A percentile compares a stretch with the other conserved stretches of the same genome.
Evolutionary conservation across 2,797 vertebrate species (phyloP).

Genomic region (Rhinogobio ventralis): DNA sequence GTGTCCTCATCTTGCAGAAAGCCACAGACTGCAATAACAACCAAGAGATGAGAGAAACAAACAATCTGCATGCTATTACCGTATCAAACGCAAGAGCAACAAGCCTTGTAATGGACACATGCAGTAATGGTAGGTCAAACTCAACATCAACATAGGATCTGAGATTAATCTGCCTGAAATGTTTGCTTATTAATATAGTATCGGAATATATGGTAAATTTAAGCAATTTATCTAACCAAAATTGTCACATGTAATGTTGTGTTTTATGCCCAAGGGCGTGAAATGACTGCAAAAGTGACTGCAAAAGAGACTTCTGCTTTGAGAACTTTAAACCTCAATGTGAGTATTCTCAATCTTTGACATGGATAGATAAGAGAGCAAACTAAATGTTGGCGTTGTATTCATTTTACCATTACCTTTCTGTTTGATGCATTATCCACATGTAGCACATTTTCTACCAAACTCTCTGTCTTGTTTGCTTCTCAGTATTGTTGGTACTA

Average conservation of each 20-base stretch:
- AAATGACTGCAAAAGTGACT: not conserved
- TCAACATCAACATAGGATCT: not conserved
- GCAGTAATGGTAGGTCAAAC: constrained; percentile 32
- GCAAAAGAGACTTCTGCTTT: constrained; percentile 10
- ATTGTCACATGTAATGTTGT: not conserved
- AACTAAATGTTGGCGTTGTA: not conserved
- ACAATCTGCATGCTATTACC: not conserved
- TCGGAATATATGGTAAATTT: not conserved
- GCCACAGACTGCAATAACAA: constrained; percentile 41
- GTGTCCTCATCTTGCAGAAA: constrained; percentile 22
- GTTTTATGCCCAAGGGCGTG: constrained; percentile 29
- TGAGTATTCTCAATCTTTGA: constrained; percentile 30
- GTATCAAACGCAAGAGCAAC: not conserved
- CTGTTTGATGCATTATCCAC: not conserved
- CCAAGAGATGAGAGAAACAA: not conserved
- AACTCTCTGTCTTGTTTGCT: constrained; percentile 23
- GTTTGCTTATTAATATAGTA: not conserved
- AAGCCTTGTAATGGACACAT: not conserved
- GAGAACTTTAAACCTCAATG: not conserved
- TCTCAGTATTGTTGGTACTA: constrained; percentile 86
- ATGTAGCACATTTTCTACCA: not conserved
- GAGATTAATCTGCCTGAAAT: not conserved
- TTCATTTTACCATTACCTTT: not conserved
- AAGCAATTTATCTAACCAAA: not conserved
- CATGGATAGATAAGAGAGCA: not conserved